A percentile compares a stretch with the other conserved stretches of the same genome.
Evolutionary conservation across 2,113 vertebrate genomes (phyloP).

Genomic region (Phylloscopus whistleri): DNA sequence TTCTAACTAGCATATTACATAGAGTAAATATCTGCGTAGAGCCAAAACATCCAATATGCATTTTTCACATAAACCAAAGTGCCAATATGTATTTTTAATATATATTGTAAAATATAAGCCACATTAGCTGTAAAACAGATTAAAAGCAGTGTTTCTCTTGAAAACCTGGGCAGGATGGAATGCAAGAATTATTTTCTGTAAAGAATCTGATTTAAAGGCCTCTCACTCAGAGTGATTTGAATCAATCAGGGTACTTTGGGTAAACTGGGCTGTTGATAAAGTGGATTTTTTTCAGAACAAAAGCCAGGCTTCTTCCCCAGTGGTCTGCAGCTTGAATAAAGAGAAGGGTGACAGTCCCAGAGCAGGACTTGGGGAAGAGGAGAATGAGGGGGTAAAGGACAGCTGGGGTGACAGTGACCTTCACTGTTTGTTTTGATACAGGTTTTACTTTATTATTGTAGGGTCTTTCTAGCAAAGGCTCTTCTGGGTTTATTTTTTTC

Average conservation of each 20-base stretch:
- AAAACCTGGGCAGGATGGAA: neutral
- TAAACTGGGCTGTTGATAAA: neutral
- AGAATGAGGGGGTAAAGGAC: neutral
- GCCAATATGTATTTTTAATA: neutral
- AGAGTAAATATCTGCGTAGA: too few species aligned
- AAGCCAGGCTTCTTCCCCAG: neutral
- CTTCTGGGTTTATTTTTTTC: neutral
- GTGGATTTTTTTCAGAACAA: neutral
- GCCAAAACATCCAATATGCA: too few species aligned
- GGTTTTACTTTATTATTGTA: neutral
- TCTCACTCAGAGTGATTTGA: neutral
- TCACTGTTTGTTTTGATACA: neutral
- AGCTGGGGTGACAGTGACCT: neutral
- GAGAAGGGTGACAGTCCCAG: neutral
- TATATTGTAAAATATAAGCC: neutral
- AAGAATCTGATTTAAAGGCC: neutral
- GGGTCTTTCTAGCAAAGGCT: neutral
- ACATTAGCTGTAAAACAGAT: neutral
- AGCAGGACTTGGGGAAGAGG: neutral
- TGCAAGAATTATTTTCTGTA: neutral
- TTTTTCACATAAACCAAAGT: too few species aligned
- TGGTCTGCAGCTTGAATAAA: neutral
- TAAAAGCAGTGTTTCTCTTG: neutral
- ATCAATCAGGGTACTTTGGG: neutral
- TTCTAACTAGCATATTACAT: too few species aligned